Conservation (phyloP, 2,797 vertebrate species). For the Yasuhikotakia modesta region DNA sequence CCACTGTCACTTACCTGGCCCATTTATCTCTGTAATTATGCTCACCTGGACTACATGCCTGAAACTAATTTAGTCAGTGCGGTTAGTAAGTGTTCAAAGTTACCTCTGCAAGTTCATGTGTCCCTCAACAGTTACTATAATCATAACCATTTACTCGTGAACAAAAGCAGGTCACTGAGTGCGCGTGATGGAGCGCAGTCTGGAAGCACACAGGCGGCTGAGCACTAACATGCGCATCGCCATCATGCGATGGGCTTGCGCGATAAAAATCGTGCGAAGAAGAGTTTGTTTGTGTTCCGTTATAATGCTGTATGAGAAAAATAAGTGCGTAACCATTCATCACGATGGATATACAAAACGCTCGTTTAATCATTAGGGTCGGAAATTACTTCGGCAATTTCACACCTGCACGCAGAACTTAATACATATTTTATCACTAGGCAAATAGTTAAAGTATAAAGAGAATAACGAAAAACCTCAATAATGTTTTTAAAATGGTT, state of each 20-base stretch:
- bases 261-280: background rate
- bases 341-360: background rate
- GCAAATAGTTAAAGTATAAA: background rate
- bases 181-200: slow-evolving; percentile 44
- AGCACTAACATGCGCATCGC: background rate
- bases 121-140: slow-evolving; percentile 43
- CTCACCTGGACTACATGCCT: slow-evolving; percentile 51
- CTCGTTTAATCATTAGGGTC: background rate
- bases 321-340: too few species aligned
- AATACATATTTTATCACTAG: background rate
- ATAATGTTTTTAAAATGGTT: background rate
- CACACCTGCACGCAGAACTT: too few species aligned
- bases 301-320: background rate
- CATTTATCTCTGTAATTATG: slow-evolving; percentile 58
- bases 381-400: background rate
- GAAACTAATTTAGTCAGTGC: slow-evolving; percentile 48
- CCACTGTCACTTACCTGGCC: slow-evolving; percentile 51
- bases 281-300: slow-evolving; percentile 12
- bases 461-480: background rate
- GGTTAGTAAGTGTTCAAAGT: slow-evolving; percentile 36
- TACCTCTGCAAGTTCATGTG: slow-evolving; percentile 18
- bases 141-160: slow-evolving; percentile 53
- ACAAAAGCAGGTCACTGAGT: slow-evolving; percentile 46
- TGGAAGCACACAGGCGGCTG: slow-evolving; percentile 24
- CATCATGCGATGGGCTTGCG: background rate